phyloP scores from a whole-genome alignment of 2,888 invertebrate genomes.

The Tetropium fuscum region DNA sequence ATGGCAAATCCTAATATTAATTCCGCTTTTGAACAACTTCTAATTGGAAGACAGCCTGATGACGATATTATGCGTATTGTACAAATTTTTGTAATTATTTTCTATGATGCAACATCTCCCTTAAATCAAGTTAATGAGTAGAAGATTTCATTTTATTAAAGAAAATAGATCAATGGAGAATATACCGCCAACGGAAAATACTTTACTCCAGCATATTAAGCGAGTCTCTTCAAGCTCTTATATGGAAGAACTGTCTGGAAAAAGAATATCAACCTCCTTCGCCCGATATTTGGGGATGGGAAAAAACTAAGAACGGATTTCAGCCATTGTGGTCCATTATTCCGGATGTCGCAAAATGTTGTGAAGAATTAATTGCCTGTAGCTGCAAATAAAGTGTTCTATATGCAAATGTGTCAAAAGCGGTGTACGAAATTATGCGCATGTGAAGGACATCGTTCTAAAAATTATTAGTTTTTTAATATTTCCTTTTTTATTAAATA shows the following conservation, averaged over 20 bases:
- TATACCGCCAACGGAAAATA: neutral
- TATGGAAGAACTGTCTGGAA: too few relatives aligned
- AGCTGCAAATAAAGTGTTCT: constrained; percentile 7
- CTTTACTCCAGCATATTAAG: neutral
- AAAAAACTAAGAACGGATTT: constrained; percentile 11
- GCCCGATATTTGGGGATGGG: neutral
- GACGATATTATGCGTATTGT: too few relatives aligned
- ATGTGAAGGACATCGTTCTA: too few relatives aligned
- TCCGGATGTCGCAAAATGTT: constrained; percentile 16
- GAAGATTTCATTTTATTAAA: neutral
- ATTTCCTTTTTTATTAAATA: too few relatives aligned
- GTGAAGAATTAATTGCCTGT: constrained; percentile 7
- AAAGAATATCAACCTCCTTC: neutral
- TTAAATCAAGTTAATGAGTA: neutral
- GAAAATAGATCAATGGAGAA: neutral
- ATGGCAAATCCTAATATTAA: too few relatives aligned
- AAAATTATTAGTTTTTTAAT: constrained; percentile 15
- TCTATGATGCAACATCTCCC: neutral
- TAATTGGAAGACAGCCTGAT: too few relatives aligned
- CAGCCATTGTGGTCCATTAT: constrained; percentile 13
- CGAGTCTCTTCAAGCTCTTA: too few relatives aligned
- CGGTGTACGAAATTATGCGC: constrained; percentile 4
- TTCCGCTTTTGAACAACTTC: too few relatives aligned
- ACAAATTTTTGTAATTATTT: neutral
- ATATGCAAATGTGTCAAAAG: constrained; percentile 10